Evolutionary conservation across 2,888 invertebrate genomes (phyloP).

Genomic region (Caenorhabditis sulstoni): DNA sequence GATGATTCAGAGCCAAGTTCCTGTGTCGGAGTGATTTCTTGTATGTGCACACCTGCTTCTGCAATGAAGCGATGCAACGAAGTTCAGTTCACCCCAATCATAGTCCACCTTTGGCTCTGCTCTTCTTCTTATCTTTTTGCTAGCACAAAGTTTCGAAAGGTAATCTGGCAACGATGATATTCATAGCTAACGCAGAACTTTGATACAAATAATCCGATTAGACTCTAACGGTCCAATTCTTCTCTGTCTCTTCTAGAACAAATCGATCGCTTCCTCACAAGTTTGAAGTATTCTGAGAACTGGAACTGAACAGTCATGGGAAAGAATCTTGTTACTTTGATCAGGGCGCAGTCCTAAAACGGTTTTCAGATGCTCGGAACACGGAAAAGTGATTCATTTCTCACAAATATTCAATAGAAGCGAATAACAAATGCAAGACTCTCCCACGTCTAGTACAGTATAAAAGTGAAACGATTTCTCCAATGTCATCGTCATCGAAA

Average conservation of each 20-base stretch:
- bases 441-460: slow-evolving; percentile 21
- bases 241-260: not conserved
- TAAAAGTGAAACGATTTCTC: slow-evolving; percentile 17
- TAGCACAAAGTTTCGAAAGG: slow-evolving; percentile 6
- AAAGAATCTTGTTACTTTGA: slow-evolving; percentile 36
- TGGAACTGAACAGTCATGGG: not conserved
- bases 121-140: slow-evolving; percentile 8
- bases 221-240: not conserved
- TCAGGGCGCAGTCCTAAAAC: slow-evolving; percentile 2
- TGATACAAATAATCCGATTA: not conserved
- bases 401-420: slow-evolving; percentile 4
- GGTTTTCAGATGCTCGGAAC: not conserved
- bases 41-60: slow-evolving; percentile 13
- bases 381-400: slow-evolving; percentile 16
- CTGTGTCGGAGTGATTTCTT: not conserved
- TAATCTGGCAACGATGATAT: not conserved
- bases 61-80: not conserved
- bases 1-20: not conserved
- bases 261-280: not conserved
- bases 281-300: slow-evolving; percentile 6
- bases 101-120: not conserved
- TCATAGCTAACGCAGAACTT: not conserved
- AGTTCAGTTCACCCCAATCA: not conserved
- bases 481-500: slow-evolving; percentile 13
- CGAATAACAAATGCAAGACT: not conserved